phyloP scores from a whole-genome alignment of 2,797 vertebrate genomes.

The Meda fulgida region DNA sequence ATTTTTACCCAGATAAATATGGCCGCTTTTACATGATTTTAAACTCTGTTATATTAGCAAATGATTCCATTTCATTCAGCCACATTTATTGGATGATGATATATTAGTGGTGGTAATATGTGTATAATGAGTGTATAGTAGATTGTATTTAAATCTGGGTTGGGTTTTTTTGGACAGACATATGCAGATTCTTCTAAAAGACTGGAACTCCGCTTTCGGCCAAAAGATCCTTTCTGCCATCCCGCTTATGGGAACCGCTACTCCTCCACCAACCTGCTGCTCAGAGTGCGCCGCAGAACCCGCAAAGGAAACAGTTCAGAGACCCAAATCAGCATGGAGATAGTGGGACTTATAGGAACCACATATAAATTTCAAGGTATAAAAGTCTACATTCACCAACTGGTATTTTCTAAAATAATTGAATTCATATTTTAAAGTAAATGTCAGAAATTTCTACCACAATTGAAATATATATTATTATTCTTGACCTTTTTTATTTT shows the following conservation, averaged over 20 bases:
- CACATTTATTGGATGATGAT: too few relatives aligned
- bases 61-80: too few relatives aligned
- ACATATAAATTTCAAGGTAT: constrained; percentile 96
- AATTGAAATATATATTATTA: neutral
- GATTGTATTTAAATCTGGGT: neutral
- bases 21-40: too few relatives aligned
- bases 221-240: constrained; percentile 93
- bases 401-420: neutral
- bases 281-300: constrained; percentile 80
- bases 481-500: neutral
- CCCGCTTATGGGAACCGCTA: constrained; percentile 90
- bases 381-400: neutral
- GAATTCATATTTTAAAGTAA: neutral
- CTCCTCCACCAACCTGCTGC: constrained; percentile 88
- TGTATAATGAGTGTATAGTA: neutral
- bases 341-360: constrained; percentile 86
- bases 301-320: constrained; percentile 71
- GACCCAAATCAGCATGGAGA: constrained; percentile 81
- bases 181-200: constrained; percentile 85
- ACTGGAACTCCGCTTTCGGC: constrained; percentile 91
- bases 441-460: neutral
- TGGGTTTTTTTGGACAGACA: constrained; percentile 74
- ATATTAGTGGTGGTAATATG: neutral
- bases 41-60: too few relatives aligned
- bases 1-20: neutral